phyloP scores from a whole-genome alignment of 2,888 invertebrate genomes.

The Noctua pronuba region DNA sequence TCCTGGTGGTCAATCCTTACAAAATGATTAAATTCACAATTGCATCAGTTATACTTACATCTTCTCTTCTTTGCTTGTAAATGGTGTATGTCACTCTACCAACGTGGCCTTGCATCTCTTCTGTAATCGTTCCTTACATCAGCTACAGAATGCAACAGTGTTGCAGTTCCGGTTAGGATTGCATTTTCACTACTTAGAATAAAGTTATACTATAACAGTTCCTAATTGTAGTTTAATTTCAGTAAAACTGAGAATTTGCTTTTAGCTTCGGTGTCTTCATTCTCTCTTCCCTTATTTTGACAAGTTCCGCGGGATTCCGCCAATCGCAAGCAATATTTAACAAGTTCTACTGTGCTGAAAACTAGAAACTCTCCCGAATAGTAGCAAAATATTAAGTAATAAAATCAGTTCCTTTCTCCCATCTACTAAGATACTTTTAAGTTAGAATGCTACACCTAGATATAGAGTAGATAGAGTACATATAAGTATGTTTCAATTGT shows the following conservation, averaged over 20 bases:
- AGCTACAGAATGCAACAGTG: neutral
- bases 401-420: neutral
- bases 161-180: neutral
- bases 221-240: neutral
- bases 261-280: neutral
- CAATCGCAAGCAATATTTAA: neutral
- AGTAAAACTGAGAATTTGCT: neutral
- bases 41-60: no score
- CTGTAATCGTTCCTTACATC: neutral
- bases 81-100: no score
- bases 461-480: neutral
- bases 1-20: neutral
- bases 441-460: neutral
- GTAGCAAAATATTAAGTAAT: neutral
- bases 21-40: no score
- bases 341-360: neutral
- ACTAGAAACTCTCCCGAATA: neutral
- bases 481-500: conserved; percentile 33
- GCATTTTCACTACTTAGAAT: neutral
- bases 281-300: neutral
- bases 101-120: neutral
- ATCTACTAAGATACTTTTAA: neutral
- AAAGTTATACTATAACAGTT: neutral
- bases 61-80: neutral
- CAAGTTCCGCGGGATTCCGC: conserved; percentile 1